These are phyloP conservation scores for Lordiphosa andalusiaca DNA, from an alignment of 2,888 invertebrate genomes.

Conservation along the genomic window DNA sequence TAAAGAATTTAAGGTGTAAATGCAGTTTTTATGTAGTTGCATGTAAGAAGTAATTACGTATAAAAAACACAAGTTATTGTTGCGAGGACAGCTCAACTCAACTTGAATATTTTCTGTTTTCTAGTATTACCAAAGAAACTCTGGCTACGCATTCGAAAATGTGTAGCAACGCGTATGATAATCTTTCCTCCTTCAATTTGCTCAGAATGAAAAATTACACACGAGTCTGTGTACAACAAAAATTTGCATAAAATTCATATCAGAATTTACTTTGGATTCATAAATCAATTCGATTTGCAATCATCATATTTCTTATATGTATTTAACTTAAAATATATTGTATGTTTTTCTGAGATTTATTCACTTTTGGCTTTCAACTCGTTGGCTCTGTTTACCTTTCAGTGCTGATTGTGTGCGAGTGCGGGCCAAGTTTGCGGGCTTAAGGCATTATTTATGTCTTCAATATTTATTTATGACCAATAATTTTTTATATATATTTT, in stretches of 20 bases:
- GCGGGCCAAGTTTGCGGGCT: neutral
- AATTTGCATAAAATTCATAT: conserved; percentile 45
- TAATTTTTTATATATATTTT: neutral
- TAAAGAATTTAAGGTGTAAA: neutral
- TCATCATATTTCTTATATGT: conserved; percentile 40
- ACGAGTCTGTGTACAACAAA: neutral
- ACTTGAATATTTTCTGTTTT: too few species aligned
- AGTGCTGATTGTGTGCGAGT: conserved; percentile 14
- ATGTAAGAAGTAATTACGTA: too few species aligned
- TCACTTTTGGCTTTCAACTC: conserved; percentile 9
- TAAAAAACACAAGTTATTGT: too few species aligned
- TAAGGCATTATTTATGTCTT: conserved; percentile 2
- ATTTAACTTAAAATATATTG: conserved; percentile 43
- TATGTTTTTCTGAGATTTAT: conserved; percentile 40
- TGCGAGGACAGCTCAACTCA: too few species aligned
- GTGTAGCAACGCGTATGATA: too few species aligned
- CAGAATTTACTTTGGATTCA: conserved; percentile 24
- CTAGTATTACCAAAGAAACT: too few species aligned
- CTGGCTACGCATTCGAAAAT: too few species aligned
- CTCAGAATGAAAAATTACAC: too few species aligned
- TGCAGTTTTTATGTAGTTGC: conserved; percentile 11
- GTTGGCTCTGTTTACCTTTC: conserved; percentile 42
- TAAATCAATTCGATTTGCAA: conserved; percentile 56
- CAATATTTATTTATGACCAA: conserved; percentile 1
- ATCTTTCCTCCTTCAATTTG: neutral